Evolutionary conservation across 2,113 vertebrate species (phyloP).

Genomic region (Indicator maculatus): DNA sequence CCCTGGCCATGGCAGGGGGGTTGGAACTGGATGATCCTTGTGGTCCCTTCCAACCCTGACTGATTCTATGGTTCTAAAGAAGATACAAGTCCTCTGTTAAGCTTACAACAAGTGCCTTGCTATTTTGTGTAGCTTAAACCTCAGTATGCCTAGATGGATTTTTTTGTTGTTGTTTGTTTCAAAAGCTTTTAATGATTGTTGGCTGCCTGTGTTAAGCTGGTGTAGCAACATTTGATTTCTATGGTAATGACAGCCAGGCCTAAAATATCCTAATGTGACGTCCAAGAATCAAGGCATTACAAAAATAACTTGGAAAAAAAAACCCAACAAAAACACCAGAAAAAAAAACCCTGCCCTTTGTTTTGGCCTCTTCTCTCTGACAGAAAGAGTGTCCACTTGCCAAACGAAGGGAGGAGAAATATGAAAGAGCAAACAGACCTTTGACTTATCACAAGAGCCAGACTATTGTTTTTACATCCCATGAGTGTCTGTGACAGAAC

Average conservation of each 20-base stretch:
- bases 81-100: background rate
- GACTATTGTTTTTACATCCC: conserved; percentile 18
- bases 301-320: conserved; percentile 8
- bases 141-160: background rate
- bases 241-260: conserved; percentile 2
- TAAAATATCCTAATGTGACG: background rate
- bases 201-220: background rate
- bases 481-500: background rate
- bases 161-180: background rate
- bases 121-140: background rate
- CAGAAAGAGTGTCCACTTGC: background rate
- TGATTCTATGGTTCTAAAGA: background rate
- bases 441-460: background rate
- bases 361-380: conserved; percentile 11
- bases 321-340: too few relatives aligned
- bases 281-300: conserved; percentile 17
- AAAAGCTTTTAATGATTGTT: background rate
- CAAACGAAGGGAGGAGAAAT: conserved; percentile 39
- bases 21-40: too few relatives aligned
- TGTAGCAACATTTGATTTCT: background rate
- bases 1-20: too few relatives aligned
- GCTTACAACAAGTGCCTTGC: background rate
- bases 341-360: background rate
- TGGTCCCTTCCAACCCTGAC: too few relatives aligned
- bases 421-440: conserved; percentile 32